These are phyloP conservation scores for Drosophila lacertosa DNA, from an alignment of 1,140 invertebrate genomes.

Conservation along the genomic window DNA sequence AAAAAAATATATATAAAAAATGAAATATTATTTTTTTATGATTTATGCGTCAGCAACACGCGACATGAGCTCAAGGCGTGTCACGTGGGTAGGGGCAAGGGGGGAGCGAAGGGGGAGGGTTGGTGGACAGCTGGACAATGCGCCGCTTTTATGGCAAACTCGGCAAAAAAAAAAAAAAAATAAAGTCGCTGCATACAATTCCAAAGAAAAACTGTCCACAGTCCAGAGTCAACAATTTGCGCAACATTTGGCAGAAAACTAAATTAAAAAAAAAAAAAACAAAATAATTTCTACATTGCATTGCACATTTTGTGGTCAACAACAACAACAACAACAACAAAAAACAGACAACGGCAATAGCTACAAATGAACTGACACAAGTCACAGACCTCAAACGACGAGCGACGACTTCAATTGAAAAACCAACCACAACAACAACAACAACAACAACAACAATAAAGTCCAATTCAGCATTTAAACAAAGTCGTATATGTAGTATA, in stretches of 20 bases:
- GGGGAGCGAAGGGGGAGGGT: neutral
- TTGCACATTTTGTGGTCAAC: conserved; percentile 68
- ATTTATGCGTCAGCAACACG: conserved; percentile 79
- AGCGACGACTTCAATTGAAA: conserved; percentile 67
- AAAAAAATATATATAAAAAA: conserved; percentile 20
- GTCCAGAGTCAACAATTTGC: conserved; percentile 33
- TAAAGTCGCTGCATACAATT: conserved; percentile 50
- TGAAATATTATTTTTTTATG: conserved; percentile 61
- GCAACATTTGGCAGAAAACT: conserved; percentile 62
- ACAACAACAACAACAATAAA: conserved; percentile 16
- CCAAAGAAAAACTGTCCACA: conserved; percentile 34
- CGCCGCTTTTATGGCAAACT: conserved; percentile 37
- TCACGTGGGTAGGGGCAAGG: conserved; percentile 10
- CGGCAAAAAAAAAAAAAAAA: conserved; percentile 18
- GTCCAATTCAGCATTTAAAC: conserved; percentile 59
- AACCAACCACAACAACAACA: conserved; percentile 19
- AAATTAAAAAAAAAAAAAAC: conserved; percentile 28
- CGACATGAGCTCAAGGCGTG: conserved; percentile 49
- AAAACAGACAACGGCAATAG: conserved; percentile 15
- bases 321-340: conserved; percentile 26
- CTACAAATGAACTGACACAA: conserved; percentile 69
- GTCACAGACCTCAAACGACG: conserved; percentile 69
- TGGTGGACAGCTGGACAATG: conserved; percentile 21
- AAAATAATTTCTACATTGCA: conserved; percentile 61
- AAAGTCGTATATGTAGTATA: neutral